Evolutionary conservation across 2,888 invertebrate genomes (phyloP), one percentile per base, ranked within the genome.

Genomic region (Trachelus iudaicus): DNA sequence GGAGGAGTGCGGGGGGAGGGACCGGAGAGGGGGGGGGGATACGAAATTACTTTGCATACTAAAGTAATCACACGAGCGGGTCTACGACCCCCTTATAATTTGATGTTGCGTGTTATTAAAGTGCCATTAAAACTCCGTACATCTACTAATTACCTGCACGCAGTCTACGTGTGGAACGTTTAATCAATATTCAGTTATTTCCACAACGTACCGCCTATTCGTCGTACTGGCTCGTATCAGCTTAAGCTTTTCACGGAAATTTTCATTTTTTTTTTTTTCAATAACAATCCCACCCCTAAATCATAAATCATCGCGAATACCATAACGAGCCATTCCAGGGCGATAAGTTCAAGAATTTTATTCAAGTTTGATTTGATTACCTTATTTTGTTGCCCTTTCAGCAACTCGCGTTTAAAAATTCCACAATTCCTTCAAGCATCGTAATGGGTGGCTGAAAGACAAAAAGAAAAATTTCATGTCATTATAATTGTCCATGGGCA

Each of bases 101-200:
- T 83, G 85, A 87, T 87, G 88, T 89, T 89, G 89, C 89, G 87
- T 89, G 89, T 87, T 88, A 88, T 88, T 89, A 88, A 88, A 88
- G 88, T 85, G 83, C 86, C 87, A 89, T 89, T 89, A 89, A 89
- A 88, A 89, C 86, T 87, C 85, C 84, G 84, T 87, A 85, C 88
- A 86, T 88, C 89, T 86, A 89, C 88, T 89, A 89, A 89, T 89
- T 89, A 89, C 84, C 85, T 83, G 87, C 89, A 89, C 89, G 89
- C 87, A 87, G 88, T 76, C 76, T 76, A 71, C 69, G 56, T 35
- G 73, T 56, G 34, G 69, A 77, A 73, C 76, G 73, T 89, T 87
- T 87, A 88, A 89, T 89, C 89, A 85, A 89, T 89, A 89, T 86
- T 87, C 73, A 84, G 87, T 87, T 84, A 84, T 83, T 84, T 82